These are phyloP conservation scores for Pardosa pseudoannulata DNA, from an alignment of 2,888 invertebrate genomes.

Conservation along the genomic window DNA sequence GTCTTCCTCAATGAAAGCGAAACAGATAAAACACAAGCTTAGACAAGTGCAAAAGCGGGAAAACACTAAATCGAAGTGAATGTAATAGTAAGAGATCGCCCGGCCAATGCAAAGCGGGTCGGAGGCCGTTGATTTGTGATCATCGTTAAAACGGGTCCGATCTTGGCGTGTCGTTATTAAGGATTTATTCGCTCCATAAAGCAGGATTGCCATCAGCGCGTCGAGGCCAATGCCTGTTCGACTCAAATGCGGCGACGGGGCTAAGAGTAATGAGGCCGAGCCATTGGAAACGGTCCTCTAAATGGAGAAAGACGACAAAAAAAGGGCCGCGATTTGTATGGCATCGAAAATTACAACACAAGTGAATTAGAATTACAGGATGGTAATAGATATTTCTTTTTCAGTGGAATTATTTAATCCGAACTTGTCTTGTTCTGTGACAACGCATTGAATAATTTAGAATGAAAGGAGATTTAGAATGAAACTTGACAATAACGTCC, in stretches of 20 bases:
- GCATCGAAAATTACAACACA: background rate
- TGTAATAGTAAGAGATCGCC: background rate
- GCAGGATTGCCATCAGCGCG: slow-evolving; percentile 41
- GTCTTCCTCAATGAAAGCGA: background rate
- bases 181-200: slow-evolving; percentile 66
- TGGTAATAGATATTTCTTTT: background rate
- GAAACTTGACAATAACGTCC: background rate
- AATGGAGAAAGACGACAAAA: slow-evolving; percentile 2
- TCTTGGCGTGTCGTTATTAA: slow-evolving; percentile 47
- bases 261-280: background rate
- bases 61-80: background rate
- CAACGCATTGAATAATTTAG: background rate
- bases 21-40: slow-evolving; percentile 7
- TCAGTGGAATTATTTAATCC: background rate
- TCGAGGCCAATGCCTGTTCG: slow-evolving; percentile 14
- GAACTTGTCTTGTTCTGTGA: background rate
- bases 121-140: slow-evolving; percentile 55
- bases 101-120: slow-evolving; percentile 12
- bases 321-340: slow-evolving; percentile 4
- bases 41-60: background rate
- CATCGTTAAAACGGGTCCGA: slow-evolving; percentile 52
- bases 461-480: background rate
- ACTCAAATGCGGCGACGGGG: background rate
- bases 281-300: background rate
- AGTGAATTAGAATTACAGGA: slow-evolving; percentile 5